phyloP scores from a whole-genome alignment of 2,797 vertebrate species.

The Sylvia borin region DNA sequence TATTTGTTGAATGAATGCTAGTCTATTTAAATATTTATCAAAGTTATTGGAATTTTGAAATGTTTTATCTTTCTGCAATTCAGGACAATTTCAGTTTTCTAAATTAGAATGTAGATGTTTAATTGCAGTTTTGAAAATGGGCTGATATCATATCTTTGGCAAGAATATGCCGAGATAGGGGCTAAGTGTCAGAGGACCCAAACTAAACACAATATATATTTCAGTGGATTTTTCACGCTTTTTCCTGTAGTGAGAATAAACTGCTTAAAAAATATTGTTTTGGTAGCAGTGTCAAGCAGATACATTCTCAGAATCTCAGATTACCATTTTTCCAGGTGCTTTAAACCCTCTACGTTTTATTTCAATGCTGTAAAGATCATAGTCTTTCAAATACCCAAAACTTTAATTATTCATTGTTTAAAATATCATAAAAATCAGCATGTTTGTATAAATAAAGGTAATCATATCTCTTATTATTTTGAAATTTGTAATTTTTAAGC shows the following conservation, averaged over 20 bases:
- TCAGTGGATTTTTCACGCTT: background rate
- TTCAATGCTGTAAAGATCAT: background rate
- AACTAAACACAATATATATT: background rate
- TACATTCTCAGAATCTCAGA: background rate
- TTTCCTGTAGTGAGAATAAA: background rate
- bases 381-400: background rate
- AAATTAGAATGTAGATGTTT: background rate
- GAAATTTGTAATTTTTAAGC: background rate
- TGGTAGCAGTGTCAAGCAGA: background rate
- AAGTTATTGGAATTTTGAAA: background rate
- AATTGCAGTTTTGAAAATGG: background rate
- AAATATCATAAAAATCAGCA: background rate
- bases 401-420: background rate
- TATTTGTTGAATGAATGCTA: background rate
- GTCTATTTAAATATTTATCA: background rate
- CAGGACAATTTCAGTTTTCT: background rate
- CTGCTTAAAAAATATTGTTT: background rate
- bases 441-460: background rate
- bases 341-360: background rate
- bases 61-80: background rate
- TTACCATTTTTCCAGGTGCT: background rate
- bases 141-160: background rate
- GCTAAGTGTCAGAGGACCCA: background rate
- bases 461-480: background rate
- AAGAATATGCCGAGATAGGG: background rate